These are phyloP conservation scores for Frankliniella fusca DNA, from an alignment of 2,888 invertebrate species.

Conservation along the genomic window DNA sequence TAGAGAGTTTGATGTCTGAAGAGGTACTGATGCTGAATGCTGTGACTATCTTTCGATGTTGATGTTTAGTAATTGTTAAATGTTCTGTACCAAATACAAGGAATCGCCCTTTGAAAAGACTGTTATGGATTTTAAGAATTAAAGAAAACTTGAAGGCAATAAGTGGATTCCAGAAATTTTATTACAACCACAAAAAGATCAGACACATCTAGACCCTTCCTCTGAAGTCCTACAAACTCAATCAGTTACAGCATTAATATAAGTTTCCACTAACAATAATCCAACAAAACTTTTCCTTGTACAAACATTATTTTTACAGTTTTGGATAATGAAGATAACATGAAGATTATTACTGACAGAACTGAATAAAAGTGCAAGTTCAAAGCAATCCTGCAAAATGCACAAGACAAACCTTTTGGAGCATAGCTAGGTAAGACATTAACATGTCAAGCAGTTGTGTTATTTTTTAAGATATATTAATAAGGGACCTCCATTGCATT, in stretches of 20 bases:
- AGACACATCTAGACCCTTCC: conserved; percentile 8
- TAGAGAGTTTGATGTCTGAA: no score
- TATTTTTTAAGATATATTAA: not conserved
- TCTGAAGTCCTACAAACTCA: conserved; percentile 10
- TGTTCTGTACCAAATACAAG: not conserved
- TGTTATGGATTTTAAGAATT: conserved; percentile 14
- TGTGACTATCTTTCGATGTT: no score
- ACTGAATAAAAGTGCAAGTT: conserved; percentile 1
- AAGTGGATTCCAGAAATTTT: not conserved
- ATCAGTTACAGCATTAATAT: not conserved
- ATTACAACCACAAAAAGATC: conserved; percentile 23
- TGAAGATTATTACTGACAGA: conserved; percentile 18
- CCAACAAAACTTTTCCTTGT: not conserved
- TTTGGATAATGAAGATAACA: conserved; percentile 19
- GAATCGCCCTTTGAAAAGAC: not conserved
- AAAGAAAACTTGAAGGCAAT: not conserved
- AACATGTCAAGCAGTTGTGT: not conserved
- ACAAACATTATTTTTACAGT: not conserved
- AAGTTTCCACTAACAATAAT: not conserved
- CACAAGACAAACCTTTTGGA: not conserved
- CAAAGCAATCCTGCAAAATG: not conserved
- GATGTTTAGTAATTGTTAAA: no score
- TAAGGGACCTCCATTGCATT: conserved; percentile 13
- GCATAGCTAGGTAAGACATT: not conserved
- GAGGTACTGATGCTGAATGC: no score